These are phyloP conservation scores for Pagetopsis macropterus DNA, from an alignment of 2,797 vertebrate genomes.

Conservation along the genomic window DNA sequence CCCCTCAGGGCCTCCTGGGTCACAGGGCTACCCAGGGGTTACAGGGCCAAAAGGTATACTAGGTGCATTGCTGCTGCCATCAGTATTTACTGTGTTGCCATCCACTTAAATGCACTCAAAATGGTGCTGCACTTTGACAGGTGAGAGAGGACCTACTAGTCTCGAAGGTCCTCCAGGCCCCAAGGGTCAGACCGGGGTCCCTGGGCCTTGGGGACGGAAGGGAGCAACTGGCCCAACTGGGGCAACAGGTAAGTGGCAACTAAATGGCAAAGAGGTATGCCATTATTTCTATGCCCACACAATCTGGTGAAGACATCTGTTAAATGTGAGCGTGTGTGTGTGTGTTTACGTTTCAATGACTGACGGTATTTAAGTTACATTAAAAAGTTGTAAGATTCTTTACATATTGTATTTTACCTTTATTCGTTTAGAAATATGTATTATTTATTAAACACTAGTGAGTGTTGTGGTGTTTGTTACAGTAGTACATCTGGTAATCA, in stretches of 20 bases:
- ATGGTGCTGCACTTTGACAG: conserved; percentile 50
- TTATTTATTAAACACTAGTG: background rate
- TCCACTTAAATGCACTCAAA: conserved; percentile 5
- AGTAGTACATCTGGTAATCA: background rate
- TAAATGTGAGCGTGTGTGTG: background rate
- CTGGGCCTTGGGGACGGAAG: conserved; percentile 54
- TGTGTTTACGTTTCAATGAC: background rate
- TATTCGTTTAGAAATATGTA: background rate
- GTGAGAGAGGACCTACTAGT: conserved; percentile 53
- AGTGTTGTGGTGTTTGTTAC: background rate
- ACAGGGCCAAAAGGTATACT: conserved; percentile 60
- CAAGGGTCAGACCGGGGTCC: conserved; percentile 57
- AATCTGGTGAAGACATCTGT: background rate
- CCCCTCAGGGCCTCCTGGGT: conserved; percentile 53
- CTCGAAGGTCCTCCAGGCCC: conserved; percentile 45
- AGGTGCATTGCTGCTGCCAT: background rate
- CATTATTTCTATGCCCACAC: background rate
- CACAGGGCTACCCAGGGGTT: background rate
- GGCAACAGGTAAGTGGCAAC: conserved; percentile 43
- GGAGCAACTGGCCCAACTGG: conserved; percentile 60
- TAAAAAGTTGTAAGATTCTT: background rate
- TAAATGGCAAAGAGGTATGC: background rate
- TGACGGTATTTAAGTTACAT: background rate
- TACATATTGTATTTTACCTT: background rate
- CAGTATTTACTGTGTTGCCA: background rate